A percentile compares a stretch with the other conserved stretches of the same genome.
phyloP scores from a whole-genome alignment of 2,888 invertebrate genomes.

The Phytoseiulus persimilis region DNA sequence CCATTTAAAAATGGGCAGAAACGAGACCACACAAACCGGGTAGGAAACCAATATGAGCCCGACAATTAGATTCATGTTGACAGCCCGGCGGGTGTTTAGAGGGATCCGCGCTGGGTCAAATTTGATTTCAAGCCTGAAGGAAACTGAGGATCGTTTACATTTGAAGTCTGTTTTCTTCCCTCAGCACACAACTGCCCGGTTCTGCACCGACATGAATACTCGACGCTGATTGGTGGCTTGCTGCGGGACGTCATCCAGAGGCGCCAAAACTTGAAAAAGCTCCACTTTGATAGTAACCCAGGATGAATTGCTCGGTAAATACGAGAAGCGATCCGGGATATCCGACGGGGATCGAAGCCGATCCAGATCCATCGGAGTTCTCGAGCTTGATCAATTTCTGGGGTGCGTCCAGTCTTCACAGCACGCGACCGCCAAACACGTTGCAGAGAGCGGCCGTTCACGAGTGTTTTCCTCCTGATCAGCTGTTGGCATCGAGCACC shows the following conservation, averaged over 20 bases:
- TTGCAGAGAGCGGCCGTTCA: neutral
- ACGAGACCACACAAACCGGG: neutral
- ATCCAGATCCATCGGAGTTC: too few relatives aligned
- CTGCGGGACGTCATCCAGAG: neutral
- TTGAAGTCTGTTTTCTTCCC: neutral
- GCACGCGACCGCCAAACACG: neutral
- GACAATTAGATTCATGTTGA: neutral
- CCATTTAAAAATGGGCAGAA: neutral
- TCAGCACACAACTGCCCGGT: neutral
- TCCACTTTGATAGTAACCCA: neutral
- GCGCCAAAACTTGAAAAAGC: neutral
- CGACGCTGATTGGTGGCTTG: neutral
- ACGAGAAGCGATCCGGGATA: too few relatives aligned
- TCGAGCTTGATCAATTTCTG: too few relatives aligned
- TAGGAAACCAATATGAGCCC: neutral
- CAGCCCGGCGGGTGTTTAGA: too few relatives aligned
- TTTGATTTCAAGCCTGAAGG: neutral
- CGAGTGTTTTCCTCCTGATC: neutral
- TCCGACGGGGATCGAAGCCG: too few relatives aligned
- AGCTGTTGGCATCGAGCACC: neutral
- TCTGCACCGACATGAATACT: constrained; percentile 29
- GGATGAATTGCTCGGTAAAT: neutral
- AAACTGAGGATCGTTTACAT: neutral
- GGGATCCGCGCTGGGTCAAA: too few relatives aligned
- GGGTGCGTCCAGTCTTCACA: too few relatives aligned